phyloP scores from a whole-genome alignment of 2,797 vertebrate genomes.

The Myripristis murdjan region DNA sequence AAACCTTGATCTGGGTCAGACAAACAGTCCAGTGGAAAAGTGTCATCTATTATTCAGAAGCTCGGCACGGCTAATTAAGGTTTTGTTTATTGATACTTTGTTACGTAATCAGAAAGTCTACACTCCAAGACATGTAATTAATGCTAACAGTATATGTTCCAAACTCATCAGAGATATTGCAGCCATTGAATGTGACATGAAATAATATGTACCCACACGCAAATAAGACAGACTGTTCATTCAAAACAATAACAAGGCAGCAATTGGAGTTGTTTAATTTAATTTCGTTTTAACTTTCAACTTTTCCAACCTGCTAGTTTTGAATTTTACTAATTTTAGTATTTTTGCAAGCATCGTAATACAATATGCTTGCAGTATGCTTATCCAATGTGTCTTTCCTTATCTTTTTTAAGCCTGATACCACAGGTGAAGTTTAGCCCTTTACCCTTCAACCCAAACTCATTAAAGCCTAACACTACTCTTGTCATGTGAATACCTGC shows the following conservation, averaged over 20 bases:
- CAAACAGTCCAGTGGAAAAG: constrained; percentile 21
- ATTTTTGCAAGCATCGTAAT: neutral
- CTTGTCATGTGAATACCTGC: neutral
- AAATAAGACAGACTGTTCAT: too few species aligned
- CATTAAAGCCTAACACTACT: neutral
- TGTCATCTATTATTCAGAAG: constrained; percentile 70
- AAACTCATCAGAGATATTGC: neutral
- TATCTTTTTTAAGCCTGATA: neutral
- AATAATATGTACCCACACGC: too few species aligned
- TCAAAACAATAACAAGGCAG: too few species aligned
- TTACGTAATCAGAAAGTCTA: constrained; percentile 63
- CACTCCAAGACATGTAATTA: constrained; percentile 45
- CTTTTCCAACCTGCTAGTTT: neutral
- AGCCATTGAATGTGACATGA: constrained; percentile 3
- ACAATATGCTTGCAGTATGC: neutral
- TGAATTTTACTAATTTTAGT: too few species aligned
- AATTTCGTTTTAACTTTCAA: too few species aligned
- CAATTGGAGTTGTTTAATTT: too few species aligned
- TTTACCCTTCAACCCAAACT: neutral
- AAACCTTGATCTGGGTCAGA: constrained; percentile 46
- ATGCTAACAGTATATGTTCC: constrained; percentile 18
- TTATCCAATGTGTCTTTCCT: neutral
- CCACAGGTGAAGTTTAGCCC: neutral
- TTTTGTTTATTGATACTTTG: constrained; percentile 64
- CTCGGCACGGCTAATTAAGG: constrained; percentile 55